Evolutionary conservation across 2,113 vertebrate species (phyloP).

Genomic region (Sinocyclocheilus anophthalmus): DNA sequence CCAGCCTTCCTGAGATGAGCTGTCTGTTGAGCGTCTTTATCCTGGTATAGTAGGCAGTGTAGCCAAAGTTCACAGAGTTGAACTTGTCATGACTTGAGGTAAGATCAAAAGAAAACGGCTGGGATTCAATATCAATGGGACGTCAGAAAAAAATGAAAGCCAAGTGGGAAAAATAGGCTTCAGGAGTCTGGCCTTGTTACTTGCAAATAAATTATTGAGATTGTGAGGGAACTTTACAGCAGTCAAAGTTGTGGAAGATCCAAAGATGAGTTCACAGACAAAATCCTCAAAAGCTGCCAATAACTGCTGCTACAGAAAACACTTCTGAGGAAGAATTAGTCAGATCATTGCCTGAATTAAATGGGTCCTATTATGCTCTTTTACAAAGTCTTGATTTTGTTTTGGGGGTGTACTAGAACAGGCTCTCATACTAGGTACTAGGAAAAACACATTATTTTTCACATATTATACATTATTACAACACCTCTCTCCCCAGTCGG

Average conservation of each 20-base stretch:
- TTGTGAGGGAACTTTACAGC: slow-evolving; percentile 1
- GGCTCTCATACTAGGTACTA: too few species aligned
- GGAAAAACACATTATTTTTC: too few species aligned
- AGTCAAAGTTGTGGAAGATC: slow-evolving; percentile 6
- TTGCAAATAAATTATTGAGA: slow-evolving; percentile 17
- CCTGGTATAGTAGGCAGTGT: not conserved
- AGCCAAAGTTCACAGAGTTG: slow-evolving; percentile 15
- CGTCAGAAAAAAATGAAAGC: not conserved
- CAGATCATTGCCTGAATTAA: not conserved
- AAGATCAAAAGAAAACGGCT: slow-evolving; percentile 23
- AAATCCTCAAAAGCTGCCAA: not conserved
- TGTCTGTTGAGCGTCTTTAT: slow-evolving; percentile 25
- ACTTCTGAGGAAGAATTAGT: not conserved
- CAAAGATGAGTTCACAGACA: not conserved
- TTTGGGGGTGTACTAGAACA: too few species aligned
- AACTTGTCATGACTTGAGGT: slow-evolving; percentile 12
- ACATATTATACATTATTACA: too few species aligned
- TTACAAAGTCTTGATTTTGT: too few species aligned
- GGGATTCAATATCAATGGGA: slow-evolving; percentile 27
- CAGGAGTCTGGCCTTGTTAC: slow-evolving; percentile 15
- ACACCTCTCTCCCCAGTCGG: too few species aligned
- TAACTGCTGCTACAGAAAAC: not conserved
- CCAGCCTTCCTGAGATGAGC: slow-evolving; percentile 3
- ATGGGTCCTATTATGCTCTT: not conserved
- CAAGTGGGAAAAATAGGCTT: slow-evolving; percentile 13